Conservation (phyloP, 2,113 vertebrate species). For the Salvelinus namaycush region DNA sequence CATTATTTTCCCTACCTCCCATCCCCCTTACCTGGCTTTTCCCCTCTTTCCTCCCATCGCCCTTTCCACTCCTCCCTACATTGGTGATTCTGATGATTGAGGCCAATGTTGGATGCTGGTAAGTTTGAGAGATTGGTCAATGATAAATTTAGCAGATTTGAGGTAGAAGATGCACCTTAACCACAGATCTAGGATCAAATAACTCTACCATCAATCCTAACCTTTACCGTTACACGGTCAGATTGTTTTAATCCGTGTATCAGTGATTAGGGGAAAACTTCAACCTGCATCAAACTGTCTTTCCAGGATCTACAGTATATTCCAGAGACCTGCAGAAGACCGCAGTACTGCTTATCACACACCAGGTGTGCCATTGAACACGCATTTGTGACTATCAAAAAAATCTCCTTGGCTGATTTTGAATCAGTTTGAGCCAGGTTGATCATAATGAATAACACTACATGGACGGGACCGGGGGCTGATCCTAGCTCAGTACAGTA, state of each 20-base stretch:
- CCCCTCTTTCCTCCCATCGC: too few species aligned
- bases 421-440: too few species aligned
- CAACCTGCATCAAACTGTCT: not conserved
- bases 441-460: too few species aligned
- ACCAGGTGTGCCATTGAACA: not conserved
- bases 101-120: slow-evolving; percentile 2
- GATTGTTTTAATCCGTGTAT: not conserved
- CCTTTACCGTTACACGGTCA: not conserved
- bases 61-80: not conserved
- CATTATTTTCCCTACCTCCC: not conserved
- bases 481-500: too few species aligned
- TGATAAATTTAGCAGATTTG: not conserved
- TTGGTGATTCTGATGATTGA: not conserved
- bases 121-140: not conserved
- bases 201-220: not conserved
- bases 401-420: too few species aligned
- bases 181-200: not conserved
- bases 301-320: too few species aligned
- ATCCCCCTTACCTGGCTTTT: not conserved
- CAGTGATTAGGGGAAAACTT: not conserved
- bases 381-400: not conserved
- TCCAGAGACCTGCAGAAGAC: not conserved
- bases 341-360: not conserved
- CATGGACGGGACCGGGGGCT: too few species aligned
- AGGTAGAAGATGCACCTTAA: not conserved